Conservation (phyloP, 2,797 vertebrate species). For the Pampus argenteus region DNA sequence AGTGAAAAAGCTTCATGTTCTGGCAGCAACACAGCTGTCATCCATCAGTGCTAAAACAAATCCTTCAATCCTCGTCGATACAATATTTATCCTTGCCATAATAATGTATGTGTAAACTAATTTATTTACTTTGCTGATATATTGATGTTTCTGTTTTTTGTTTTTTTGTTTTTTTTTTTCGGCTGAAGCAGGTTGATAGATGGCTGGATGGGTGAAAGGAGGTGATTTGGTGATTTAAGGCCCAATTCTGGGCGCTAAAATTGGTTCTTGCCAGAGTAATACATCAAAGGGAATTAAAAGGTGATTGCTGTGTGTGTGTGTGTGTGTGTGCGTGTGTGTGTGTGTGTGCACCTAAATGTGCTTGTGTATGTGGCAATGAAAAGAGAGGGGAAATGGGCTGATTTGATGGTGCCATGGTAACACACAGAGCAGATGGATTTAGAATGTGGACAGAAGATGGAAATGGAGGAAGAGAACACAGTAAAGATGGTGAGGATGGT, state of each 20-base stretch:
- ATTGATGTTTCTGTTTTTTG: too few relatives aligned
- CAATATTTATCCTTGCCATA: constrained; percentile 75
- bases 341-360: constrained; percentile 15
- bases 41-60: constrained; percentile 75
- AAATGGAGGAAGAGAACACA: constrained; percentile 54
- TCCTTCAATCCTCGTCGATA: constrained; percentile 69
- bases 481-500: constrained; percentile 36
- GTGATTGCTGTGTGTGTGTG: constrained; percentile 69
- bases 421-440: constrained; percentile 52
- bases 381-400: constrained; percentile 42
- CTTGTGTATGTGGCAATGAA: constrained; percentile 26
- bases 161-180: constrained; percentile 26
- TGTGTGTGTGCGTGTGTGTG: constrained; percentile 27
- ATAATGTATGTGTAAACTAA: constrained; percentile 58
- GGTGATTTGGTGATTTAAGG: constrained; percentile 87
- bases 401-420: constrained; percentile 48
- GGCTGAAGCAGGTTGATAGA: constrained; percentile 72
- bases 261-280: constrained; percentile 85
- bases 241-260: constrained; percentile 83
- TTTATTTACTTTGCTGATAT: constrained; percentile 83
- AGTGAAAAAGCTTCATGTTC: constrained; percentile 46
- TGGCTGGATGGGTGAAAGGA: constrained; percentile 68
- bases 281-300: constrained; percentile 88
- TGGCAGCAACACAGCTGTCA: constrained; percentile 45
- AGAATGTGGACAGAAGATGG: constrained; percentile 55